phyloP scores from a whole-genome alignment of 1,140 invertebrate species.

The Eubasilissa regina region DNA sequence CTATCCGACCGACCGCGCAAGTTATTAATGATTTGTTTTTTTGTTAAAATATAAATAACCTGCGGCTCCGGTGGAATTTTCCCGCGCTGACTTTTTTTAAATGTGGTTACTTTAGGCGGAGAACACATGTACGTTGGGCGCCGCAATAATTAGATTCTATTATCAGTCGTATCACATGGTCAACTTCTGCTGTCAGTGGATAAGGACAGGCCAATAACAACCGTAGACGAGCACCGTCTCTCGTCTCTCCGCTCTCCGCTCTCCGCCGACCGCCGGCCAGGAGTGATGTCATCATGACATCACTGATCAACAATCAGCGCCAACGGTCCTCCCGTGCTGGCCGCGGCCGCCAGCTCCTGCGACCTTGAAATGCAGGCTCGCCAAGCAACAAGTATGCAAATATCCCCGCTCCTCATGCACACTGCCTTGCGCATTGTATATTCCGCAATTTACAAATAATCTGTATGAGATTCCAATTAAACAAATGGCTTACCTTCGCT shows the following conservation, averaged over 20 bases:
- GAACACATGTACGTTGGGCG: slow-evolving; percentile 24
- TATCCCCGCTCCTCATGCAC: slow-evolving; percentile 50
- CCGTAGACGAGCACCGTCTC: slow-evolving; percentile 1
- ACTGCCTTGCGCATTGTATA: neutral
- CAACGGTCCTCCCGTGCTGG: slow-evolving; percentile 43
- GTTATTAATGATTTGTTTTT: no score
- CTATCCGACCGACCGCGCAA: no score
- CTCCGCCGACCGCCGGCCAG: slow-evolving; percentile 15
- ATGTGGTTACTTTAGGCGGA: neutral
- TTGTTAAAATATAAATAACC: no score
- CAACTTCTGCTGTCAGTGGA: slow-evolving; percentile 6
- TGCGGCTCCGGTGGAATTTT: no score
- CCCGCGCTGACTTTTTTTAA: neutral
- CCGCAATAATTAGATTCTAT: slow-evolving; percentile 24
- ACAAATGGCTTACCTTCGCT: slow-evolving; percentile 32
- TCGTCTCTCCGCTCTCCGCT: no score
- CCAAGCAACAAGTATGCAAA: slow-evolving; percentile 61
- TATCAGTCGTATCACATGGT: slow-evolving; percentile 30
- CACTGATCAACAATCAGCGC: slow-evolving; percentile 59
- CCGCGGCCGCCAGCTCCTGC: slow-evolving; percentile 42
- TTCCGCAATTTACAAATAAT: no score
- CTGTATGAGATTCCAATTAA: neutral
- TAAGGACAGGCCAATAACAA: slow-evolving; percentile 34
- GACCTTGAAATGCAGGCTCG: slow-evolving; percentile 56
- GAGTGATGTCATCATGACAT: slow-evolving; percentile 60